Evolutionary conservation across 2,888 invertebrate genomes (phyloP), one percentile per base, ranked within the genome.

Genomic region (Bombyx huttoni): DNA sequence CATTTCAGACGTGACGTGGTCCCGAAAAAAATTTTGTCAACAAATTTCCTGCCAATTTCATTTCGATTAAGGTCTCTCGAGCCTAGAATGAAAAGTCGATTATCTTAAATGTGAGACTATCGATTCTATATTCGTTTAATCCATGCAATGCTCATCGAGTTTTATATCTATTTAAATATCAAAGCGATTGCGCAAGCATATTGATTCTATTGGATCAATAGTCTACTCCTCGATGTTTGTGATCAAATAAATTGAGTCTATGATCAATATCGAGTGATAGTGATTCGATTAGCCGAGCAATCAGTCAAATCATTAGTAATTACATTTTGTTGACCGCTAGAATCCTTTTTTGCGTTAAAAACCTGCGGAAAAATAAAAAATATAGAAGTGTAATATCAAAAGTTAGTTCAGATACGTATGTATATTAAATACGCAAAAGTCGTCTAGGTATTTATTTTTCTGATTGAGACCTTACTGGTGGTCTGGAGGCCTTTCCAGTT

Each of bases 291-390:
- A 84, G 87, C 83, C 73, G 85, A 85, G 79, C 82, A 82, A 78
- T 76, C 73, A 80, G 78, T 72, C 72, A 75, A 74, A 72, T 67
- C 73, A 73, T 79, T 70, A 81, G 82, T 89, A 89, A 82, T 89
- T 89, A 89, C 89, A 85, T 89, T 88, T 84, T 78, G 82, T 85
- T 89, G 87, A 82, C 87, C 89, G 84, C 81, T 88, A 83, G 89
- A 80, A 74, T 89, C 89, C 89, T 88, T 78, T 87, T 89, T 89
- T 83, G 87, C 84, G 83, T 88, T 88, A 89, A 89, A 89, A 84
- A 89, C 89, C 89, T 89, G 89, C 78, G 86, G 81, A 88, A 80
- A 86, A 80, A 87, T 77, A 84, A 87, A 85, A 78, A 68, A 85
- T 80, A 83, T 77, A 87, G 84, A 83, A 79, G 78, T 84, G 78